These are phyloP conservation scores for Tupaia tana DNA, from an alignment of 2,113 vertebrate species.

Conservation along the genomic window DNA sequence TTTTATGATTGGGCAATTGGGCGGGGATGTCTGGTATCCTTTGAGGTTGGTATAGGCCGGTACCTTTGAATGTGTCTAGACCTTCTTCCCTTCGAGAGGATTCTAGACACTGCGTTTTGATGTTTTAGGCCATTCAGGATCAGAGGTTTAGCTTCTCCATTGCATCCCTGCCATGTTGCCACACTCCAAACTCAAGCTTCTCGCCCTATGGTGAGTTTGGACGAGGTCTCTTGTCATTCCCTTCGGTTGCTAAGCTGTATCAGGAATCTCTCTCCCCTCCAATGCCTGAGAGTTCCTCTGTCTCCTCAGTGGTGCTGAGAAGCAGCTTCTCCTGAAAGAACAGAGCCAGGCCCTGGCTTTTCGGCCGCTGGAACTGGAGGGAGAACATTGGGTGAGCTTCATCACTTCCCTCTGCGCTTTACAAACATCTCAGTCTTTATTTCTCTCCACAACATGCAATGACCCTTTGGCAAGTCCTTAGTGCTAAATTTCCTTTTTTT, in stretches of 20 bases:
- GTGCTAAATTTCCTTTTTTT: conserved; percentile 60
- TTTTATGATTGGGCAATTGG: neutral
- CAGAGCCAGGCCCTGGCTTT: neutral
- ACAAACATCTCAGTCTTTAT: conserved; percentile 70
- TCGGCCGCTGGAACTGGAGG: conserved; percentile 43
- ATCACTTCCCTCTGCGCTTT: conserved; percentile 55
- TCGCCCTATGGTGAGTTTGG: neutral
- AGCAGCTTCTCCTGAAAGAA: neutral
- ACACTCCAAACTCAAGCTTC: neutral
- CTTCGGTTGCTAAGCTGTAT: neutral
- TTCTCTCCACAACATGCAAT: conserved; percentile 33
- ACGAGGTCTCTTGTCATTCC: neutral
- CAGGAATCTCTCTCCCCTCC: accelerated
- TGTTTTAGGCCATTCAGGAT: neutral
- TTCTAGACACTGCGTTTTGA: neutral
- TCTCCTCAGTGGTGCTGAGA: conserved; percentile 28
- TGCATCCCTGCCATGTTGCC: neutral
- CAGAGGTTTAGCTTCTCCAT: neutral
- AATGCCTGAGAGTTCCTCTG: neutral
- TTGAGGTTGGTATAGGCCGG: neutral
- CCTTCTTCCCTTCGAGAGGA: neutral
- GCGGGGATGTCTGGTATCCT: neutral
- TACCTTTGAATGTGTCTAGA: neutral
- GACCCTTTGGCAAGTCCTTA: conserved; percentile 62
- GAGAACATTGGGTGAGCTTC: neutral